Base-by-base conservation (phyloP, 2,888 invertebrate genomes). In the Macroteleia sp. region DNA sequence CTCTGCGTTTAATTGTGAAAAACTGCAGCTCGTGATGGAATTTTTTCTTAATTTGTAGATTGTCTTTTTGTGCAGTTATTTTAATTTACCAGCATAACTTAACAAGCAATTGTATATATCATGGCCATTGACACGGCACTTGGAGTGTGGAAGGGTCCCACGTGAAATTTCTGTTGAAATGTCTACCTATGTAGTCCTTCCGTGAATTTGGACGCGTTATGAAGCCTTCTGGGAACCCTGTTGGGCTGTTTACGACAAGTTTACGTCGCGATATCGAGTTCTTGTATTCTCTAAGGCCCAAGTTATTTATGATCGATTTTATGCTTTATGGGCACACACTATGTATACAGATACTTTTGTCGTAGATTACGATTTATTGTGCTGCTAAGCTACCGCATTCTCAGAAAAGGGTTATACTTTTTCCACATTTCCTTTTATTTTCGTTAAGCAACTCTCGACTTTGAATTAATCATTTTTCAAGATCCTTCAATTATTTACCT, bases 251-350 rank as follows among this genome's bases (percentile, higher is more conserved):
- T 67, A 75, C 75, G 74, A 59, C 66, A 61, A 54, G 69, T 62
- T 75, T 69, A 56, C 67, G 48, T 62, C 69, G 67, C 48, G 67
- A 67, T 69, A 69, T 69, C 56, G 54, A 59, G 67, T 69, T 62
- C 75, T 75, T 48, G 52, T 75, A 69, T 69, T 54, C 69, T 41
- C 25, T 30, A 39, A 66, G 67, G 56, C 59, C 56, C 50, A 25
- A 39, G 67, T 75, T 75, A 67, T 75, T 75, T 75, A 69, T 75
- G 67, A 69, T 75, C 67, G 75, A 69, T 75, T 75, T 75, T 69
- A 69, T 75, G 69, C 75, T 75, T 75, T 75, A 62, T 56, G 56
- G 42, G 30, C 67, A 62, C 56, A 56, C 61, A 67, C 67, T 42
- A 34, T 62, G 67, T 62, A 62, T 75, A 42, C 30, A 17, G 52